Percentiles rank a stretch among this genome's conserved stretches.
phyloP scores from a whole-genome alignment of 2,888 invertebrate species.

The Ormyrus pomaceus region DNA sequence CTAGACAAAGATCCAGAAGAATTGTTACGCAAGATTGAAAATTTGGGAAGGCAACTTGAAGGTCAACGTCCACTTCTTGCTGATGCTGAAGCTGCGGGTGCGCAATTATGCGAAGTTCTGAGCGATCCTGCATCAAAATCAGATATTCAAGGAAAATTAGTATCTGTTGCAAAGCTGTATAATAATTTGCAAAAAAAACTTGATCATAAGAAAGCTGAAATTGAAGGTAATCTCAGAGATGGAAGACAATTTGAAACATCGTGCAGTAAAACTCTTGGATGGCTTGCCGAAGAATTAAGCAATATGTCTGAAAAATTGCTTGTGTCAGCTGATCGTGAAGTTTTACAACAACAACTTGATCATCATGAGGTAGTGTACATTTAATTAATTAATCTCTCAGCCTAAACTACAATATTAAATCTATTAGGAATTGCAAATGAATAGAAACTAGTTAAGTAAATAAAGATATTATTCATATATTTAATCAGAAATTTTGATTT shows the following conservation, averaged over 20 bases:
- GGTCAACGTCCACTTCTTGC: constrained; percentile 92
- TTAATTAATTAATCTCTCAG: too few relatives aligned
- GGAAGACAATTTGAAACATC: constrained; percentile 93
- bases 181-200: constrained; percentile 92
- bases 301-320: constrained; percentile 85
- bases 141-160: constrained; percentile 92
- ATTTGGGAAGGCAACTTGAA: constrained; percentile 91
- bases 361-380: constrained; percentile 82
- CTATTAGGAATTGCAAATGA: too few relatives aligned
- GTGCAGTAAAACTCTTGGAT: constrained; percentile 91
- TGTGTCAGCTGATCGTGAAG: constrained; percentile 90
- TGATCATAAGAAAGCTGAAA: constrained; percentile 92
- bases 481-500: too few relatives aligned
- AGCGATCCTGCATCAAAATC: constrained; percentile 93
- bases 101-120: constrained; percentile 89
- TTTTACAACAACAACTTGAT: constrained; percentile 90
- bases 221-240: constrained; percentile 90
- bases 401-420: too few relatives aligned
- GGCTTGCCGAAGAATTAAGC: constrained; percentile 89
- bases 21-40: constrained; percentile 90
- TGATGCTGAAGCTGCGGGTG: constrained; percentile 93
- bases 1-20: constrained; percentile 90
- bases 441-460: too few relatives aligned
- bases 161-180: constrained; percentile 91
- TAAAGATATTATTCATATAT: too few relatives aligned